These are phyloP conservation scores for Atlantisia rogersi DNA, from an alignment of 2,113 vertebrate genomes.

Conservation along the genomic window DNA sequence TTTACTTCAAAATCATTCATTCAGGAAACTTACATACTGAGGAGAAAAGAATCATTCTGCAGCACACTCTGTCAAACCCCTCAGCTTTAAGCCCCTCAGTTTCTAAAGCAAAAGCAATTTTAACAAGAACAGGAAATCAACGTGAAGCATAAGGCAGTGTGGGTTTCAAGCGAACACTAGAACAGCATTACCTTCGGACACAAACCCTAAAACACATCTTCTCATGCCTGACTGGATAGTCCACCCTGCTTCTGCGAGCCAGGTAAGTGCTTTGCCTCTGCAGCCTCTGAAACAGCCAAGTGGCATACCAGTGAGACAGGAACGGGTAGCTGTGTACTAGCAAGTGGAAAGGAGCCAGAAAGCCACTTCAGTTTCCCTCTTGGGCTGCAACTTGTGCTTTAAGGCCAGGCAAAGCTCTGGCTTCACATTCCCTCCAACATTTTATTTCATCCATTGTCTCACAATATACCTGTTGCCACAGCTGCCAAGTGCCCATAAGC, in stretches of 20 bases:
- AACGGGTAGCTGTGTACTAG: not conserved
- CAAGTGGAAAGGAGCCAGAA: constrained; percentile 30
- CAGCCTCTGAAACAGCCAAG: not conserved
- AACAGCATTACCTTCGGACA: not conserved
- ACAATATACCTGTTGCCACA: not conserved
- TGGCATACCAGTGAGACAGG: not conserved
- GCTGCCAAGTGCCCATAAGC: not conserved
- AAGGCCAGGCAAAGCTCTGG: not conserved
- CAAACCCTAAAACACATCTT: not conserved
- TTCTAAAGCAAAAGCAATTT: constrained; percentile 43
- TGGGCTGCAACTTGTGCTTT: not conserved
- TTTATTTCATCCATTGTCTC: not conserved
- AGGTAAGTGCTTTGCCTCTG: not conserved
- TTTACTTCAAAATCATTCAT: constrained; percentile 48
- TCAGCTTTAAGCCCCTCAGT: constrained; percentile 1
- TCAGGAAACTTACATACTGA: constrained; percentile 40
- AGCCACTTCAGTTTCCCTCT: not conserved
- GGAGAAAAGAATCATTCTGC: constrained; percentile 18
- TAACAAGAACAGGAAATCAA: constrained; percentile 30
- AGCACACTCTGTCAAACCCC: not conserved
- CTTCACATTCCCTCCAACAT: not conserved
- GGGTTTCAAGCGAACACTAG: not conserved
- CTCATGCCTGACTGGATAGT: not conserved
- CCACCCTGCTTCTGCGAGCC: not conserved
- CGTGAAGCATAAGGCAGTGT: not conserved